Percentiles rank a stretch among this genome's conserved stretches.
Conservation (phyloP, 2,797 vertebrate genomes). For the Anniella stebbinsi region DNA sequence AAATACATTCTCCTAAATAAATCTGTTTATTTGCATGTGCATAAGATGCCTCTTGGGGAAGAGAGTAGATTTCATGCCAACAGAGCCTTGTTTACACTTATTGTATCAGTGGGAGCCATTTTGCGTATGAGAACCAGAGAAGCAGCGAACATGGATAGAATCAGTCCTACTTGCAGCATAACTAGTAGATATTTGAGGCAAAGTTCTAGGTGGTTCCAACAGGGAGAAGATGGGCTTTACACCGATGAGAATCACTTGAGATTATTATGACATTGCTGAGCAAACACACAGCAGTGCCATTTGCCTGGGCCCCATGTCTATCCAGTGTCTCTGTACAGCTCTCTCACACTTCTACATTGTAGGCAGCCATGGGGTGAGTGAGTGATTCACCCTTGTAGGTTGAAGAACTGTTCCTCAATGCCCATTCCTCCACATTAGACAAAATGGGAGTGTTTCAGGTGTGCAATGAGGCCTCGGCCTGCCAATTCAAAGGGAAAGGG, state of each 20-base stretch:
- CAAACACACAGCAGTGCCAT: neutral
- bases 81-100: neutral
- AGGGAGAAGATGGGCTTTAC: neutral
- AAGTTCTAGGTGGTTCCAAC: neutral
- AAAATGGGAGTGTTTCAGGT: neutral
- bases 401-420: neutral
- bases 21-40: neutral
- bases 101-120: neutral
- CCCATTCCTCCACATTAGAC: neutral
- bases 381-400: neutral
- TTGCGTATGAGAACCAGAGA: neutral
- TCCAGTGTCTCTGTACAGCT: neutral
- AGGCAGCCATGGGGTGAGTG: too few relatives aligned
- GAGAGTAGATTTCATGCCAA: neutral
- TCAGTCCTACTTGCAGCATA: neutral
- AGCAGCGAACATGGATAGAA: neutral
- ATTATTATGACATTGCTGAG: neutral
- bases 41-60: neutral
- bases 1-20: neutral
- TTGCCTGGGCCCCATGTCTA: neutral
- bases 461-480: too few relatives aligned
- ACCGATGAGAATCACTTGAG: neutral
- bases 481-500: slow-evolving; percentile 1
- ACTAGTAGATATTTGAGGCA: neutral
- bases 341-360: neutral